These are phyloP conservation scores for Brachystomella parvula DNA, from an alignment of 1,140 invertebrate genomes.

Conservation along the genomic window DNA sequence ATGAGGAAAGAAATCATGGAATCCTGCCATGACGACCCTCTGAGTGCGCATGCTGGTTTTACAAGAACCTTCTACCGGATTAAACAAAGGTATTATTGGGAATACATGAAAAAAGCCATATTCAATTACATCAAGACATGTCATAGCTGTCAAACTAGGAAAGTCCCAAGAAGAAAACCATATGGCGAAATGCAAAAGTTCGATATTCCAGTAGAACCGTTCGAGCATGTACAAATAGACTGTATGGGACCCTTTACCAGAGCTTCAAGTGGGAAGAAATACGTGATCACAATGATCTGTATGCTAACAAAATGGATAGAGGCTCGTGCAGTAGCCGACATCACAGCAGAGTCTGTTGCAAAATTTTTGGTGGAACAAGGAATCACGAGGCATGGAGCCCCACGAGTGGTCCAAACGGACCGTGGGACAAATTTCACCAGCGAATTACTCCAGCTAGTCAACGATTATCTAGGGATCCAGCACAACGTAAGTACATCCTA, in stretches of 20 bases:
- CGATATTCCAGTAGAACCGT: not conserved
- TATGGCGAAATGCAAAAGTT: not conserved
- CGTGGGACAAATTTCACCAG: not conserved
- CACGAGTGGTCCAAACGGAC: not conserved
- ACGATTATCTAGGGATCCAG: too few species aligned
- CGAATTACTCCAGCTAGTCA: not conserved
- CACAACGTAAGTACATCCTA: not conserved
- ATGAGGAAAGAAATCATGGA: too few species aligned
- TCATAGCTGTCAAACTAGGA: too few species aligned
- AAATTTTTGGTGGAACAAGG: conserved; percentile 15
- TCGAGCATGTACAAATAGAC: too few species aligned
- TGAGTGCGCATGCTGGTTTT: too few species aligned
- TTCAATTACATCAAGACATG: not conserved
- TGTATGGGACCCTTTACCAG: not conserved
- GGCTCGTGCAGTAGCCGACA: not conserved
- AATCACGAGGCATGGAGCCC: not conserved
- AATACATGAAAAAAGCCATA: not conserved
- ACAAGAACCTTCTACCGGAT: not conserved
- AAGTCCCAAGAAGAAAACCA: not conserved
- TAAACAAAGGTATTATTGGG: not conserved
- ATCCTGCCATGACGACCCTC: too few species aligned
- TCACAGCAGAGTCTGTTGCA: not conserved
- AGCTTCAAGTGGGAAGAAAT: too few species aligned
- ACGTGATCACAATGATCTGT: not conserved
- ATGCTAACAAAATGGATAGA: not conserved